Percentiles rank a stretch among this genome's conserved stretches.
phyloP scores from a whole-genome alignment of 2,888 invertebrate genomes.

The Drosophila phalerata region DNA sequence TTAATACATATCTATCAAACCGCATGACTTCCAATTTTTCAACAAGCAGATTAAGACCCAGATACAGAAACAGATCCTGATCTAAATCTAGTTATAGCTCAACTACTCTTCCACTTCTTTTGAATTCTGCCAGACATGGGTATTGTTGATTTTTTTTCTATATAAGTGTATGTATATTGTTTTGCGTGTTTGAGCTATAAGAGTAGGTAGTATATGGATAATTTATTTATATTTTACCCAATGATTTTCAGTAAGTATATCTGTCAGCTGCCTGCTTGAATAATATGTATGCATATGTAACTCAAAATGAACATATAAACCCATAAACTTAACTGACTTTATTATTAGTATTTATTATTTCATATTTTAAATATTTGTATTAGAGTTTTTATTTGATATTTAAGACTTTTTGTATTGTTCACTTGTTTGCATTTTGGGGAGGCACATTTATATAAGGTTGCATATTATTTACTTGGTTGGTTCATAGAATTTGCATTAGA shows the following conservation, averaged over 20 bases:
- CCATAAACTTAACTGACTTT: slow-evolving; percentile 18
- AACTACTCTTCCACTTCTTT: slow-evolving; percentile 33
- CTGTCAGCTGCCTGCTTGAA: slow-evolving; percentile 35
- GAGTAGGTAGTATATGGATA: slow-evolving; percentile 35
- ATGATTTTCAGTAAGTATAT: slow-evolving; percentile 26
- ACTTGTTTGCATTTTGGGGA: slow-evolving; percentile 50
- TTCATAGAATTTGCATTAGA: slow-evolving; percentile 40
- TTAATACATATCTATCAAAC: slow-evolving; percentile 30
- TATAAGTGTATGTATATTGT: slow-evolving; percentile 29
- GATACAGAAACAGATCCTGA: neutral
- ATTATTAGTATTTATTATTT: slow-evolving; percentile 10
- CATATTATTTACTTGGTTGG: slow-evolving; percentile 41
- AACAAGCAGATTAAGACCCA: slow-evolving; percentile 21
- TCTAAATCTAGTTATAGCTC: slow-evolving; percentile 7
- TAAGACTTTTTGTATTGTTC: slow-evolving; percentile 53
- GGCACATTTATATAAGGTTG: slow-evolving; percentile 63
- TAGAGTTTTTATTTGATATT: slow-evolving; percentile 25
- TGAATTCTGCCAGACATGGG: slow-evolving; percentile 50
- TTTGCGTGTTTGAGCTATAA: slow-evolving; percentile 39
- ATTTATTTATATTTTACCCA: slow-evolving; percentile 13
- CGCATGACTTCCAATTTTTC: slow-evolving; percentile 32
- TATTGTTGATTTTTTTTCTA: slow-evolving; percentile 45
- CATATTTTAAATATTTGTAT: slow-evolving; percentile 15
- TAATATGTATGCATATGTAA: slow-evolving; percentile 25
- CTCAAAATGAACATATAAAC: slow-evolving; percentile 34